Evolutionary conservation across 1,140 invertebrate genomes (phyloP).

Genomic region (Whitmania pigra): DNA sequence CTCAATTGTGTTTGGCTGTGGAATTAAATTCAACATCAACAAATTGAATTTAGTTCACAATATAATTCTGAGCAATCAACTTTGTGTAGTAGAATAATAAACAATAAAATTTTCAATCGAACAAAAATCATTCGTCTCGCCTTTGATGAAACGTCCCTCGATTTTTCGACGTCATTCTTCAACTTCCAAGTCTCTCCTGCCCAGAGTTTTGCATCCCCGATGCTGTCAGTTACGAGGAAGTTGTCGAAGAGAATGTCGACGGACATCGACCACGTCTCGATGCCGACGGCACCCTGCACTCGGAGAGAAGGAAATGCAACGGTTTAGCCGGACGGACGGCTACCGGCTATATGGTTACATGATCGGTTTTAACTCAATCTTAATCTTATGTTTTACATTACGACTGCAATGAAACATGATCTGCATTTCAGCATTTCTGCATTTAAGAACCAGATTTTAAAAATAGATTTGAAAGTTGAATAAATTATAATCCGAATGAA

Average conservation of each 20-base stretch:
- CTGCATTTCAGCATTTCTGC: too few species aligned
- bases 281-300: conserved; percentile 67
- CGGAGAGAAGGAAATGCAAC: not conserved
- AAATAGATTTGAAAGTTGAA: not conserved
- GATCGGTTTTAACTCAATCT: too few species aligned
- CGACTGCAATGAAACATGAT: not conserved
- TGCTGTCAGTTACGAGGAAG: conserved; percentile 75
- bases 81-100: not conserved
- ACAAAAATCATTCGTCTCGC: not conserved
- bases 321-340: too few species aligned
- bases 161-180: conserved; percentile 54
- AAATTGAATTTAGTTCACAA: not conserved
- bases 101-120: not conserved
- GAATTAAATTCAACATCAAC: not conserved
- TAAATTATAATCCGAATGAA: not conserved
- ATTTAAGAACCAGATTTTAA: not conserved
- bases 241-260: conserved; percentile 79
- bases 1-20: conserved; percentile 66
- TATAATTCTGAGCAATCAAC: too few species aligned
- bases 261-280: conserved; percentile 97
- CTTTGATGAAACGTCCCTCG: conserved; percentile 13
- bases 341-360: too few species aligned
- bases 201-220: conserved; percentile 63
- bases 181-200: conserved; percentile 69
- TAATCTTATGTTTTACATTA: too few species aligned